Percentiles rank a stretch among this genome's conserved stretches.
These are phyloP conservation scores for Sphaerophoria rueppellii DNA, from an alignment of 2,888 invertebrate genomes.

Conservation along the genomic window DNA sequence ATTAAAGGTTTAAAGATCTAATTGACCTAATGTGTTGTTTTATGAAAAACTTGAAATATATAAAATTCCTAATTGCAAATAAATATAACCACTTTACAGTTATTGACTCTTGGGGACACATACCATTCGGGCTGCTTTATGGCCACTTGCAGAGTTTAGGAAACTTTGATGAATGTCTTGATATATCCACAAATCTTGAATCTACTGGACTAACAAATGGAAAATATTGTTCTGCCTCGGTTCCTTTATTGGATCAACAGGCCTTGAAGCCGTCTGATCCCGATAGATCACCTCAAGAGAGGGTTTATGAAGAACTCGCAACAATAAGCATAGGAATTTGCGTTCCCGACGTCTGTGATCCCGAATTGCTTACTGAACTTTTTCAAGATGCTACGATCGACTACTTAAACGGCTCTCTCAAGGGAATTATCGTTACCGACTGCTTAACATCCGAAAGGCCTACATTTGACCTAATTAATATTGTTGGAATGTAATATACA, in stretches of 20 bases:
- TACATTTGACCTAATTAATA: constrained; percentile 44
- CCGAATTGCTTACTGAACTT: constrained; percentile 26
- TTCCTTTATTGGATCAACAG: constrained; percentile 26
- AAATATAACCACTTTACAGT: constrained; percentile 24
- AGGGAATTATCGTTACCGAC: constrained; percentile 24
- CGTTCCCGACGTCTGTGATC: constrained; percentile 53
- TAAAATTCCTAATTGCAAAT: too few relatives aligned
- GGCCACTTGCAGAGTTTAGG: constrained; percentile 48
- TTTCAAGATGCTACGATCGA: constrained; percentile 31
- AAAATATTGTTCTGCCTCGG: constrained; percentile 52
- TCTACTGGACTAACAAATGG: constrained; percentile 37
- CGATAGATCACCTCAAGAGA: constrained; percentile 14
- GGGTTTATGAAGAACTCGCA: constrained; percentile 16
- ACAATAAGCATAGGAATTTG: constrained; percentile 49
- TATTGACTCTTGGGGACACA: constrained; percentile 56
- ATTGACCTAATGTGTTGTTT: background rate
- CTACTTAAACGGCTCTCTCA: constrained; percentile 27
- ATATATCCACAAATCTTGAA: constrained; percentile 32
- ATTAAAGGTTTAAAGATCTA: background rate
- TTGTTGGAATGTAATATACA: constrained; percentile 54
- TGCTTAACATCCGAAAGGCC: constrained; percentile 27
- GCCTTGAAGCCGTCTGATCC: background rate
- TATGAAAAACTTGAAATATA: background rate
- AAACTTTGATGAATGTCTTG: constrained; percentile 52
- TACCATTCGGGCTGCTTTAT: constrained; percentile 50